Percentiles rank a stretch among this genome's conserved stretches.
Evolutionary conservation across 2,797 vertebrate species (phyloP).

Genomic region (Dendrocincla fuliginosa): DNA sequence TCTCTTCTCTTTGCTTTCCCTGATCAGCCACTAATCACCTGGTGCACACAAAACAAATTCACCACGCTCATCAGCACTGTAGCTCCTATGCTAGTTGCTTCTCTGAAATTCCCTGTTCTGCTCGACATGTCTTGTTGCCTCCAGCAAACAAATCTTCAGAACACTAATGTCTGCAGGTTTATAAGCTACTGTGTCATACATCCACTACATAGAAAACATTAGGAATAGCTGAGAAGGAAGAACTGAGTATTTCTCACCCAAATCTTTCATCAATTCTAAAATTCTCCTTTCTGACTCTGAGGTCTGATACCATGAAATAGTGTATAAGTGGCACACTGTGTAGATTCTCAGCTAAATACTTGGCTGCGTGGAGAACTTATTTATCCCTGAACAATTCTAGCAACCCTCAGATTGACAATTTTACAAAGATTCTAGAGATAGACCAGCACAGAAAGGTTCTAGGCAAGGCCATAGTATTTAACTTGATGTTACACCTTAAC

Average conservation of each 20-base stretch:
- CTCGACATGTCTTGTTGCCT: background rate
- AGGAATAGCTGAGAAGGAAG: background rate
- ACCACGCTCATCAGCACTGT: background rate
- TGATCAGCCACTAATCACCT: background rate
- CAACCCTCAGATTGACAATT: background rate
- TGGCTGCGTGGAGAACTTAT: background rate
- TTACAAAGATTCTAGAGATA: background rate
- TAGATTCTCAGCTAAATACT: background rate
- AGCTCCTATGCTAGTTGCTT: background rate
- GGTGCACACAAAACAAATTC: background rate
- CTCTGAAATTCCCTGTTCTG: background rate
- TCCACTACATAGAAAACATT: background rate
- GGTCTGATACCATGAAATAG: background rate
- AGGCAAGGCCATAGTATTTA: background rate
- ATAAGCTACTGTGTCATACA: background rate
- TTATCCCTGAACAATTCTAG: background rate
- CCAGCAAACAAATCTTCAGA: background rate
- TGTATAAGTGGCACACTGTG: fast-evolving
- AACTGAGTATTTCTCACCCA: background rate
- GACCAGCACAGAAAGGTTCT: background rate
- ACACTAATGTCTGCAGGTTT: background rate
- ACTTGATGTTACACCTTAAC: background rate
- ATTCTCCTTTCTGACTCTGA: background rate
- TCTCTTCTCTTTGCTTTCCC: background rate
- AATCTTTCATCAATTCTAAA: background rate